A percentile compares a stretch with the other conserved stretches of the same genome.
phyloP scores from a whole-genome alignment of 2,888 invertebrate species.

The Trichogramma evanescens region DNA sequence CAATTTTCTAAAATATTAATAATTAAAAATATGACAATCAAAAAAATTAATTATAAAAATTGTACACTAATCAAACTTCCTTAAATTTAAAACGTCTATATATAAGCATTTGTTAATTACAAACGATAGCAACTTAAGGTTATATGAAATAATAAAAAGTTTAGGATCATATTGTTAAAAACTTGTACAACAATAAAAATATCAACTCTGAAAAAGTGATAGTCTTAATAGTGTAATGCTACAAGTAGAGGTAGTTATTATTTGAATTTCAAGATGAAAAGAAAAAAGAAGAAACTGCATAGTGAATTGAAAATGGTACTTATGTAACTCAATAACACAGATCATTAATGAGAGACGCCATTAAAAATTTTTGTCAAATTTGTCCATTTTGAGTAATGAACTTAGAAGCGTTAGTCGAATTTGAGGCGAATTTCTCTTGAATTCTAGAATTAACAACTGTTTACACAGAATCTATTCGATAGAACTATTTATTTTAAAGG shows the following conservation, averaged over 20 bases:
- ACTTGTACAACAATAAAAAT: constrained; percentile 22
- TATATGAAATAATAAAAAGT: constrained; percentile 20
- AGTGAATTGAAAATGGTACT: constrained; percentile 27
- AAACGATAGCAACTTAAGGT: constrained; percentile 12
- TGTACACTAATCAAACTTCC: constrained; percentile 8
- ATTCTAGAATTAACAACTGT: too few species aligned
- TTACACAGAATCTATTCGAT: too few species aligned
- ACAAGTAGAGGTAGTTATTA: constrained; percentile 17
- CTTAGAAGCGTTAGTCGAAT: too few species aligned
- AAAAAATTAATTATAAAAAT: constrained; percentile 18
- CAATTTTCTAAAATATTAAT: constrained; percentile 22
- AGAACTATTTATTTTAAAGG: too few species aligned
- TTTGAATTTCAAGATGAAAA: constrained; percentile 17
- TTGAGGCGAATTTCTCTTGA: too few species aligned
- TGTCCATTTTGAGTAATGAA: too few species aligned
- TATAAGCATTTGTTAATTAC: constrained; percentile 16
- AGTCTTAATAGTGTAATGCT: constrained; percentile 13
- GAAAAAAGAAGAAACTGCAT: constrained; percentile 21
- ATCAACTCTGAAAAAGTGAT: constrained; percentile 20
- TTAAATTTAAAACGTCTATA: constrained; percentile 20
- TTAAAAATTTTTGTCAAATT: constrained; percentile 9
- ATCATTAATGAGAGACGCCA: constrained; percentile 21
- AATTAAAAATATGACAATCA: constrained; percentile 16
- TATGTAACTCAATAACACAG: constrained; percentile 22
- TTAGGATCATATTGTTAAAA: constrained; percentile 11